Evolutionary conservation across 35 echinoderm and acorn worm genomes (phyloP), one percentile per base, ranked within the genome.

Genomic region (Heliocidaris erythrogramma): DNA sequence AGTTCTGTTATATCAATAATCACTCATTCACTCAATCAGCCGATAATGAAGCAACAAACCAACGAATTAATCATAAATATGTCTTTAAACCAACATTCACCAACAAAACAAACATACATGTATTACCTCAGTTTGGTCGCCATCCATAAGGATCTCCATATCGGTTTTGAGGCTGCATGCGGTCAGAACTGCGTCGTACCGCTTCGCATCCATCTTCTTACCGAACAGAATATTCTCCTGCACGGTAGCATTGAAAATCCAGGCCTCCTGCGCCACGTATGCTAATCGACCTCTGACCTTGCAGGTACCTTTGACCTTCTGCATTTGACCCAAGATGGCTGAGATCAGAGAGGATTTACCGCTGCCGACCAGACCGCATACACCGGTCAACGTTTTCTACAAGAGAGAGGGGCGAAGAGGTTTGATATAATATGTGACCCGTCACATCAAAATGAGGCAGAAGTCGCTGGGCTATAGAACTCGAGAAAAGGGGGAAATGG

Each of bases 201-300:
- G 92, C 17, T 95, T 60, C 30, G 95, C 92, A 21, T 97, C 96
- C 85, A 95, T 96, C 59, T 96, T 95, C 27, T 90, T 96, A n/a
- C 96, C 97, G 78, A 98, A 98, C 30, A 98, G 92, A 61, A 98
- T 98, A 69, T 98, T 97, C 5, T 98, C 97, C 71, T 96, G 86
- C 4, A 98, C 91, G 5, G 96, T 95, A 11, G 97, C 95, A 48
- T 98, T 95, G 95, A 98, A 98, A 48, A 97, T 95, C 96, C 96
- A 98, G 5, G 97, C 93, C 85, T 99, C 97, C 85, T 99, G 98
- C 6, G 98, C 96, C 4, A 97, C 97, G 30, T 97, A 97, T 0
- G 98, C 98, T 21, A 99, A 97, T 47, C 94, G 95, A n/a, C 98
- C 98, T 7, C 30, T 88, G 78, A 97, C 94, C 30, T 91, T 60